Evolutionary conservation across 2,888 invertebrate genomes (phyloP), one percentile per base, ranked within the genome.

Genomic region (Caenorhabditis macrosperma): DNA sequence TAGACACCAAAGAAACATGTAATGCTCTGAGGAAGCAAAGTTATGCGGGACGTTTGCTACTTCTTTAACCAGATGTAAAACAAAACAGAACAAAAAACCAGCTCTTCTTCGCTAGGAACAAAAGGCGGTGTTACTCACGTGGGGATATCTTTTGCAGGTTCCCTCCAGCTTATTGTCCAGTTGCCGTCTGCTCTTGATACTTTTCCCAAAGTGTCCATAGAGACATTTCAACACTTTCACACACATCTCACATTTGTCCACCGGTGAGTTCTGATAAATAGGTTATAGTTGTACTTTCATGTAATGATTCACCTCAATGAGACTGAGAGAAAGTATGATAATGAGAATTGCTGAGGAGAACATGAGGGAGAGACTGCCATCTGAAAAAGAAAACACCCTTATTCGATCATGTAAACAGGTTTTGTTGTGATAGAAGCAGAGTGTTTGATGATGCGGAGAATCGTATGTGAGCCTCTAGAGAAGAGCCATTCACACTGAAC

Each of bases 91-190:
- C 5, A 44, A 17, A 44, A 4, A 44, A 44, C 4, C 10, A 44
- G 3, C 17, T 44, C 38, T 15, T 15, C 38, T 5, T 12, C 38
- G 3, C 38, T 15, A 38, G n/a, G 44, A 44, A 44, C 44, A 44
- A 44, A 41, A 22, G 46, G 12, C 5, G 17, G 10, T 24, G 26
- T 0, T 12, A 41, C 61, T 68, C 17, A 76, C 76, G 22, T 76
- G 44, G 2, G 76, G 55, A 41, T 76, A 68, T 57, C 76, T 22
- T 12, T 60, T 61, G 41, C 76, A 76, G 2, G 55, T 55, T 20
- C 24, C 26, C 6, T 26, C 46, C 10, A 76, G 30, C 30, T 46
- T 52, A 17, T 63, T 24, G 4, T 28, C 61, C 10, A 76, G n/a
- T 17, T 46, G 15, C 1, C 76, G 17, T 22, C 46, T 60, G 48